phyloP scores from a whole-genome alignment of 1,140 invertebrate genomes.

The Dinoponera quadriceps region DNA sequence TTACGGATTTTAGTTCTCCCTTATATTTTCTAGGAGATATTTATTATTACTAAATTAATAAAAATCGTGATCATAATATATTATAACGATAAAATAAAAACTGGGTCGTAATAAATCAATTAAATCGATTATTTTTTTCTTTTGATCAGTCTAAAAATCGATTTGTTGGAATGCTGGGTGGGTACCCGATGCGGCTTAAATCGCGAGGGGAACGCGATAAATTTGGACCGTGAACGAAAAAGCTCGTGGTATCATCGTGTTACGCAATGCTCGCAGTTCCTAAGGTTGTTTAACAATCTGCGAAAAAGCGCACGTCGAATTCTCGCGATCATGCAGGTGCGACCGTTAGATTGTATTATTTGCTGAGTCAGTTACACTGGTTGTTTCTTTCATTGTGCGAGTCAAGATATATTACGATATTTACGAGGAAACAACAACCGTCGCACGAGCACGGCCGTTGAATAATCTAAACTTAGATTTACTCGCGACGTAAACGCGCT shows the following conservation, averaged over 20 bases:
- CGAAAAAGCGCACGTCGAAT: not conserved
- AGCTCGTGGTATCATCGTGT: not conserved
- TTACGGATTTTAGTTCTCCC: too few species aligned
- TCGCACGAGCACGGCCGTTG: not conserved
- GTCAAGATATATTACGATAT: not conserved
- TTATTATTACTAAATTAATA: not conserved
- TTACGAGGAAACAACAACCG: slow-evolving; percentile 49
- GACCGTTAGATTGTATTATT: slow-evolving; percentile 23
- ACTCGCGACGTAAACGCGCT: slow-evolving; percentile 40
- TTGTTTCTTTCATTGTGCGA: not conserved
- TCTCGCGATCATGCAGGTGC: not conserved
- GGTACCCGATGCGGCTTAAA: not conserved
- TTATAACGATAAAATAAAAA: slow-evolving; percentile 20
- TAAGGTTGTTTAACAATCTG: not conserved
- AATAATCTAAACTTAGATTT: slow-evolving; percentile 66
- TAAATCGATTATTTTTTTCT: not conserved
- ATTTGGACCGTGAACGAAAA: slow-evolving; percentile 11
- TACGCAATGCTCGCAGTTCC: not conserved
- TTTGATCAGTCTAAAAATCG: not conserved
- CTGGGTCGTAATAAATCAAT: not conserved
- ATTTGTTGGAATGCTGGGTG: not conserved
- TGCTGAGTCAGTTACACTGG: not conserved
- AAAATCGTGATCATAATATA: not conserved
- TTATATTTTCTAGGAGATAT: not conserved
- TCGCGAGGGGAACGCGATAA: not conserved